Evolutionary conservation across 2,888 invertebrate species (phyloP).

Genomic region (Epinotia demarniana): DNA sequence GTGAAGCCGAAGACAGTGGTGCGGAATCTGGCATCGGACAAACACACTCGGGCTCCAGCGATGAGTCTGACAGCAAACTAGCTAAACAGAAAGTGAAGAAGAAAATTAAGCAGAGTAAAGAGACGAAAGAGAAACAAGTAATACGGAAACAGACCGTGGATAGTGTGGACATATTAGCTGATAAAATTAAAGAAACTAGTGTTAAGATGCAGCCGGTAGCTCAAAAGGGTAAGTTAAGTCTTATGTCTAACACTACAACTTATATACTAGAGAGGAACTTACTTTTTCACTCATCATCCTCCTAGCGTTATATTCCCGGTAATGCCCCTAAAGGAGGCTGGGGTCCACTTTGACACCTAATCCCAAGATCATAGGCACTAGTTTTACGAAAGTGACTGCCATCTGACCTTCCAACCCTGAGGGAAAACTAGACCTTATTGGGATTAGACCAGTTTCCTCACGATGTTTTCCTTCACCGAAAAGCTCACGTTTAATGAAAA

Average conservation of each 20-base stretch:
- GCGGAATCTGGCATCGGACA: conserved; percentile 67
- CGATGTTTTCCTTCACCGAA: too few species aligned
- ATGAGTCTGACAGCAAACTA: conserved; percentile 55
- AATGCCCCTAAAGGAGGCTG: too few species aligned
- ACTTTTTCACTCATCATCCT: too few species aligned
- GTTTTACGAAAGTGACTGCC: too few species aligned
- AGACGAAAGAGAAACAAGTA: conserved; percentile 36
- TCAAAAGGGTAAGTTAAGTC: conserved; percentile 62
- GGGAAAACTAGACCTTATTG: too few species aligned
- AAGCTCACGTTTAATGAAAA: too few species aligned
- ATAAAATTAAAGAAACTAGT: conserved; percentile 63
- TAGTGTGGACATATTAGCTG: conserved; percentile 63
- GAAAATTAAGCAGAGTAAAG: conserved; percentile 45
- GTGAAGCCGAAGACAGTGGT: conserved; percentile 71
- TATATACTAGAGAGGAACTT: too few species aligned
- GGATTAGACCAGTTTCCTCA: too few species aligned
- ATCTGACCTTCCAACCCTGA: too few species aligned
- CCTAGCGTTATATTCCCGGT: too few species aligned
- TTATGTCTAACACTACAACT: not conserved
- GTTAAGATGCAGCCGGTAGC: conserved; percentile 66
- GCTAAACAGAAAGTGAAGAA: conserved; percentile 40
- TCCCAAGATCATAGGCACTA: too few species aligned
- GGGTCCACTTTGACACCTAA: too few species aligned
- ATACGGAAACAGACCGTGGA: conserved; percentile 42
- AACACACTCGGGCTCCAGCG: conserved; percentile 56